Evolutionary conservation across 2,888 invertebrate genomes (phyloP).

Genomic region (Rhopalosiphum nymphaeae): DNA sequence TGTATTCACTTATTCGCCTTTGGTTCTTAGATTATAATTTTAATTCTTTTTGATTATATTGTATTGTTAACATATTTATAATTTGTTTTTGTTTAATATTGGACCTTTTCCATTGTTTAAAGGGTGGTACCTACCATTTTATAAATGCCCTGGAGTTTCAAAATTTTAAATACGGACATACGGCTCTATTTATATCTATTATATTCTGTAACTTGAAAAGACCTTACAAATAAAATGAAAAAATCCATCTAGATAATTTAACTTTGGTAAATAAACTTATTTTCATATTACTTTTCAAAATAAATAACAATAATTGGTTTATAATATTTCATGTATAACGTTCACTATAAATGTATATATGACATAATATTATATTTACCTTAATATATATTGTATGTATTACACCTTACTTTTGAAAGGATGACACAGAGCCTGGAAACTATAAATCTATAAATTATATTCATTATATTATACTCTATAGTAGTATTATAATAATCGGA

Average conservation of each 20-base stretch:
- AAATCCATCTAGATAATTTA: not conserved
- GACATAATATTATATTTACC: no score
- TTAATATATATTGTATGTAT: no score
- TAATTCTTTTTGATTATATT: not conserved
- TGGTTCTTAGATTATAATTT: not conserved
- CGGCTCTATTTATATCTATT: not conserved
- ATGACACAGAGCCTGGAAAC: not conserved
- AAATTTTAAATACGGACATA: not conserved
- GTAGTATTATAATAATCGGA: not conserved
- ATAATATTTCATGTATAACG: not conserved
- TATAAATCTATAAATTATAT: not conserved
- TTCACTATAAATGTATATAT: not conserved
- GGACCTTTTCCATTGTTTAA: not conserved
- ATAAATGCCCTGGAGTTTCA: not conserved
- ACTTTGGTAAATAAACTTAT: not conserved
- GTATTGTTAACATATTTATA: not conserved
- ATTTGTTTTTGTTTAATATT: not conserved
- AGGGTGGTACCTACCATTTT: not conserved
- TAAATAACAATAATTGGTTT: not conserved
- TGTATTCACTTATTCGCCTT: not conserved
- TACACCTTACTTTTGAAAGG: no score
- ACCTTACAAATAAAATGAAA: not conserved
- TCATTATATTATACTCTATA: not conserved
- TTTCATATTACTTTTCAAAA: not conserved
- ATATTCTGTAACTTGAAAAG: not conserved